Evolutionary conservation across 1,140 invertebrate species (phyloP), one percentile per base, ranked within the genome.

Genomic region (Hylaeus volcanicus): DNA sequence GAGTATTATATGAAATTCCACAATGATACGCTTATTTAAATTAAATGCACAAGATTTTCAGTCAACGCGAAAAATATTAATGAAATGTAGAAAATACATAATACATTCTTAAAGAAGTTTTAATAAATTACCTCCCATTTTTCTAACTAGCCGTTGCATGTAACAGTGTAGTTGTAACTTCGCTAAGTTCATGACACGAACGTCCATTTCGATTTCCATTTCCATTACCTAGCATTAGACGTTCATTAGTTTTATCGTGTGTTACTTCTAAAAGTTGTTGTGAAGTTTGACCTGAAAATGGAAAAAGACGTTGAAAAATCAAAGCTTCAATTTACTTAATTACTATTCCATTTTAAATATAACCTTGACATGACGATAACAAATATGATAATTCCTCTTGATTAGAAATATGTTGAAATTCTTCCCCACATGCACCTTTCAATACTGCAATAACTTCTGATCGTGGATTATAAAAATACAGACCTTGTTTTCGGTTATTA

Each of bases 401-500:
- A 6, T 93, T 94, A 5, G 92, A 93, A 82, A 94, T 94, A 75
- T 95, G 92, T 55, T 94, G 93, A 84, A 95, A 95, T 81, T 95
- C 94, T 60, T 94, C 94, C 9, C 93, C 92, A 56, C 94, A 94
- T 39, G 94, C 94, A 8, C 95, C 95, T 88, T 94, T 93, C 43
- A 95, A 92, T 12, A 95, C 94, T 0, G 93, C 90, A 26, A 94
- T 89, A 26, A 95, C 94, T 26, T 94, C 94, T 3, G 93, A 91
- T 41, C 93, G 90, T 12, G 94, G 93, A 88, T 95, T 95, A 61
- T 94, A 94, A 88, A 95, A 95, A 74, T 95, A 95, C n/a, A 95
- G 81, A 26, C 91, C 93, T 84, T 97, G 96, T 63, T 96, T 95
- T 11, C 96, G 94, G 58, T 94, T 94, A 2, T 95, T 94, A 79